Base-by-base conservation (phyloP, 2,888 invertebrate genomes). In the Lasioglossum pauxillum region DNA sequence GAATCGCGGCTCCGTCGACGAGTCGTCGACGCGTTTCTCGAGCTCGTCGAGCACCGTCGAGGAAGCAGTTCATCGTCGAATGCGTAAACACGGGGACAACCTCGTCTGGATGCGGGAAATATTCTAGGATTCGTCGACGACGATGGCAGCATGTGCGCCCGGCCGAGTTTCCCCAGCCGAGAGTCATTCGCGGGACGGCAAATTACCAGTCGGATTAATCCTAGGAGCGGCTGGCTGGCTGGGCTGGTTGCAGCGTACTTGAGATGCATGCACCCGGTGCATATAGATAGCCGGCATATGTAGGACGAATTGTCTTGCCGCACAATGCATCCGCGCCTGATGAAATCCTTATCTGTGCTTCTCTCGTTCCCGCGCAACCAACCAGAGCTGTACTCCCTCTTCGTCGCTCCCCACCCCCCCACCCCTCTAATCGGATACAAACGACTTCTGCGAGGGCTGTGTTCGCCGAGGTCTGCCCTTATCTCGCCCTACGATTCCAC, bases 171-270 rank as follows among this genome's bases (percentile, higher is more conserved):
- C 88, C 16, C 16, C 67, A 83, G 84, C 76, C 74, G 73, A 57
- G 87, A 81, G 82, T 89, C 87, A 80, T 87, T 91, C 83, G 81
- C 79, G 85, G 80, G 72, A 81, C 76, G 82, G 87, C 89, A 84
- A 91, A 90, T 91, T 91, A 91, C 86, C 81, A 86, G 78, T 83
- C 53, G 84, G 82, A 78, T 90, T 90, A 90, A 90, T 90, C 84
- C 57, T 76, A 69, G 82, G 80, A 75, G 77, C 77, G 83, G 69
- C 88, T 79, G 75, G 35, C 19, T 67, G 67, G 60, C 35, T 35
- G 84, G 27, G 60, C 27, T 14, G 60, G 53, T 75, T 23, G 23
- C 53, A 53, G 46, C 86, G 86, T 80, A 80, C 82, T 88, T 80
- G 84, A 88, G 83, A 85, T 85, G 90, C 86, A 86, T 78, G 53